These are phyloP conservation scores for Apodemus sylvaticus DNA, from an alignment of 2,113 vertebrate species.

Conservation along the genomic window DNA sequence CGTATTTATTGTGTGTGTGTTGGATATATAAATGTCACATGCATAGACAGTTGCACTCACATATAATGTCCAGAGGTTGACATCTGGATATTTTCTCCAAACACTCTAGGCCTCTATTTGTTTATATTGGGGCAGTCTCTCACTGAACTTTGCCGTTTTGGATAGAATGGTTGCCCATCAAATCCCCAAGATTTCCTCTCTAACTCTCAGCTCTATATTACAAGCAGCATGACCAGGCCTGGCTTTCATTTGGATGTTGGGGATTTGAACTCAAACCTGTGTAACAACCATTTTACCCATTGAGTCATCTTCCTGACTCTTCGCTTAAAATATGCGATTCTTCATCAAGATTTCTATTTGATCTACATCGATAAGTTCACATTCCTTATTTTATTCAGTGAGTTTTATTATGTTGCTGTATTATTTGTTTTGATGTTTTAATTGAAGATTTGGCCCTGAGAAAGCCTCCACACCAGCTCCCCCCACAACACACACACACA, in stretches of 20 bases:
- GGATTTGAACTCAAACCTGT: background rate
- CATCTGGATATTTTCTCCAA: background rate
- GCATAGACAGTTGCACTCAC: background rate
- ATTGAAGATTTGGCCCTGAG: background rate
- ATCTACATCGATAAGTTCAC: background rate
- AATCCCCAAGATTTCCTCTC: background rate
- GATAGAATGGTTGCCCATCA: background rate
- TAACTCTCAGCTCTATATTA: background rate
- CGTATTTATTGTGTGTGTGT: background rate
- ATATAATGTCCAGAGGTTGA: background rate
- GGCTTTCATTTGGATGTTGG: background rate
- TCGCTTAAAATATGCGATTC: background rate
- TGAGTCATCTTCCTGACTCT: background rate
- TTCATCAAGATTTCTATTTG: background rate
- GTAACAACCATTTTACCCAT: background rate
- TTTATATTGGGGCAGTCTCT: background rate
- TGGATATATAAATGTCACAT: background rate
- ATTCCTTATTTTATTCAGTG: background rate
- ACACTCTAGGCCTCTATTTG: background rate
- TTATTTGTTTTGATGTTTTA: background rate
- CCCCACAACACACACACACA: background rate
- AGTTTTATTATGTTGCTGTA: background rate
- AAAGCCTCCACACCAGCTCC: background rate
- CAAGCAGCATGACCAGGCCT: background rate
- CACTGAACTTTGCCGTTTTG: background rate